These are phyloP conservation scores for Eubucco bourcierii DNA, from an alignment of 2,113 vertebrate genomes.

Conservation along the genomic window DNA sequence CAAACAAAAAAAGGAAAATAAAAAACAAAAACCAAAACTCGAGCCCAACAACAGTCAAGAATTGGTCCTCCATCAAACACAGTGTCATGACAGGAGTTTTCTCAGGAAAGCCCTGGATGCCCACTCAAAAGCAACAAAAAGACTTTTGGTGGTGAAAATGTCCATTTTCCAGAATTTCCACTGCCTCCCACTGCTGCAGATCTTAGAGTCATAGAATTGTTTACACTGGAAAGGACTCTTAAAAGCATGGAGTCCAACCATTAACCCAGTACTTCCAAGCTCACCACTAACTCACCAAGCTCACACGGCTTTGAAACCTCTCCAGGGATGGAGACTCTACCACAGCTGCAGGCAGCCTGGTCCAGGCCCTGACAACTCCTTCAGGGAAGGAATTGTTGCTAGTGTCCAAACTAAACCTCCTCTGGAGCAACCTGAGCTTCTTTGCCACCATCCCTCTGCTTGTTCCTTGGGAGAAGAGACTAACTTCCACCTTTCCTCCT, in stretches of 20 bases:
- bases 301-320: neutral
- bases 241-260: no score
- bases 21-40: neutral
- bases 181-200: fast-evolving
- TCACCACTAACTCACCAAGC: no score
- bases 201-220: neutral
- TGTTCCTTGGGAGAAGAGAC: neutral
- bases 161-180: neutral
- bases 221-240: no score
- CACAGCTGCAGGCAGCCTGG: neutral
- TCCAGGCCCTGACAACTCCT: no score
- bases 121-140: neutral
- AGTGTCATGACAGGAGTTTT: neutral
- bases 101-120: no score
- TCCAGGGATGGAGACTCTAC: neutral
- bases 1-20: no score
- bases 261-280: no score
- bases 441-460: neutral
- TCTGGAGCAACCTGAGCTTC: neutral
- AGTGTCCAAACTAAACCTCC: neutral
- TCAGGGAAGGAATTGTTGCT: neutral
- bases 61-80: neutral
- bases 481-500: neutral
- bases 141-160: neutral
- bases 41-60: neutral